Evolutionary conservation across 2,797 vertebrate species (phyloP).

Genomic region (Naso thynnoides): DNA sequence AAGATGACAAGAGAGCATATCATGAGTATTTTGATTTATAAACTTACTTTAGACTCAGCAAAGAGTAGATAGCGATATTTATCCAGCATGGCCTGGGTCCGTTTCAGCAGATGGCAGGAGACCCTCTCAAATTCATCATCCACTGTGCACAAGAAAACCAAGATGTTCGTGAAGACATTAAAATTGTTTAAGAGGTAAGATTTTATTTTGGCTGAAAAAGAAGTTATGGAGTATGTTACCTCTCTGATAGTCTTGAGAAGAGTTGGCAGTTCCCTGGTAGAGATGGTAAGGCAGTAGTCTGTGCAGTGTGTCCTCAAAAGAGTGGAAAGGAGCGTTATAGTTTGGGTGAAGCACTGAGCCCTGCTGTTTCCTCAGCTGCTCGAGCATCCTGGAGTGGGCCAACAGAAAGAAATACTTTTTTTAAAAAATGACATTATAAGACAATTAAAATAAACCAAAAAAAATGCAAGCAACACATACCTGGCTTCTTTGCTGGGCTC

Average conservation of each 20-base stretch:
- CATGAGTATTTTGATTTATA: slow-evolving; percentile 33
- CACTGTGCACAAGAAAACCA: slow-evolving; percentile 78
- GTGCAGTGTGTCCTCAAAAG: slow-evolving; percentile 90
- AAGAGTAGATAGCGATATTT: slow-evolving; percentile 95
- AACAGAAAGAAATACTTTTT: slow-evolving; percentile 14
- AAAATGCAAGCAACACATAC: slow-evolving; percentile 73
- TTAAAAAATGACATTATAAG: background rate
- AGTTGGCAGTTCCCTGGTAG: slow-evolving; percentile 93
- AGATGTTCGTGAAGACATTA: background rate
- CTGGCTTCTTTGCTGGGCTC: slow-evolving; percentile 96
- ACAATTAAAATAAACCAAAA: background rate
- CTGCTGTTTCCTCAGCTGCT: slow-evolving; percentile 95
- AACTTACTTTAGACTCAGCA: slow-evolving; percentile 92
- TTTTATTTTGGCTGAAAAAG: background rate
- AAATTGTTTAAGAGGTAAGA: background rate
- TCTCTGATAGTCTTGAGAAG: slow-evolving; percentile 87
- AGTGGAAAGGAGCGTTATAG: slow-evolving; percentile 90
- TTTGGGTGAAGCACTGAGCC: slow-evolving; percentile 93
- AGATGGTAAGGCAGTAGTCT: slow-evolving; percentile 95
- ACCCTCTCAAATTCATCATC: slow-evolving; percentile 95
- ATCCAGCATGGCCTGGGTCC: slow-evolving; percentile 96
- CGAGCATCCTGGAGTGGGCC: slow-evolving; percentile 87
- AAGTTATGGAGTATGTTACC: slow-evolving; percentile 73
- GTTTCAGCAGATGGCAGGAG: slow-evolving; percentile 91
- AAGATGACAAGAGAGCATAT: background rate